Percentiles rank a stretch among this genome's conserved stretches.
phyloP scores from a whole-genome alignment of 2,797 vertebrate species.

The Prionace glauca region DNA sequence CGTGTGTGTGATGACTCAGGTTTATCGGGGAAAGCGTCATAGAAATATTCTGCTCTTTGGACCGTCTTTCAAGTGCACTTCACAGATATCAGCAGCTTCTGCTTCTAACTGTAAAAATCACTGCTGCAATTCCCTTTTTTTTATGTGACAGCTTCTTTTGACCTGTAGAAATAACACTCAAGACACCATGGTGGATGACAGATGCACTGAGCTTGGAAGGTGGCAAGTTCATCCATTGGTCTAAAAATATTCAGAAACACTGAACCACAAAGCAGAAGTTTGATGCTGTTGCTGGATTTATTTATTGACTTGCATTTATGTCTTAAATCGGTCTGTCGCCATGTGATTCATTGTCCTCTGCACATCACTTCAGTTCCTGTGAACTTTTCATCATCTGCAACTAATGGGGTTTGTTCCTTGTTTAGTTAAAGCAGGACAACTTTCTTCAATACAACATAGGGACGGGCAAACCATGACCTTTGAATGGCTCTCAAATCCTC shows the following conservation, averaged over 20 bases:
- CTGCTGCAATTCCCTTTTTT: not conserved
- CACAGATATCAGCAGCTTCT: not conserved
- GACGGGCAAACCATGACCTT: not conserved
- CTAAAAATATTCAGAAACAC: not conserved
- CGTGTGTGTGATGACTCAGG: not conserved
- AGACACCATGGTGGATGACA: not conserved
- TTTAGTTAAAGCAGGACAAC: not conserved
- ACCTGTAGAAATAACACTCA: not conserved
- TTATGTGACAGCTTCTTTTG: not conserved
- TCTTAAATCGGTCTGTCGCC: not conserved
- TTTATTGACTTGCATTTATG: not conserved
- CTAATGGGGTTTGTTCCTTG: not conserved
- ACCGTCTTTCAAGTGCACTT: not conserved
- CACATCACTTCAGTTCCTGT: not conserved
- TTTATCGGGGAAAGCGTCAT: not conserved
- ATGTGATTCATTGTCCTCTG: not conserved
- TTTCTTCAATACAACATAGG: not conserved
- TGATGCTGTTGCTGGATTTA: not conserved
- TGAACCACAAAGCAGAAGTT: not conserved
- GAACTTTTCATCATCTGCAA: not conserved
- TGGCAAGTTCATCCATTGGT: not conserved
- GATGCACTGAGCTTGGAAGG: not conserved
- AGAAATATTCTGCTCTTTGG: not conserved
- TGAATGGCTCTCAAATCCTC: not conserved
- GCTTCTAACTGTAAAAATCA: not conserved